Conservation (phyloP, 2,797 vertebrate genomes). For the Anguilla pacifica region DNA sequence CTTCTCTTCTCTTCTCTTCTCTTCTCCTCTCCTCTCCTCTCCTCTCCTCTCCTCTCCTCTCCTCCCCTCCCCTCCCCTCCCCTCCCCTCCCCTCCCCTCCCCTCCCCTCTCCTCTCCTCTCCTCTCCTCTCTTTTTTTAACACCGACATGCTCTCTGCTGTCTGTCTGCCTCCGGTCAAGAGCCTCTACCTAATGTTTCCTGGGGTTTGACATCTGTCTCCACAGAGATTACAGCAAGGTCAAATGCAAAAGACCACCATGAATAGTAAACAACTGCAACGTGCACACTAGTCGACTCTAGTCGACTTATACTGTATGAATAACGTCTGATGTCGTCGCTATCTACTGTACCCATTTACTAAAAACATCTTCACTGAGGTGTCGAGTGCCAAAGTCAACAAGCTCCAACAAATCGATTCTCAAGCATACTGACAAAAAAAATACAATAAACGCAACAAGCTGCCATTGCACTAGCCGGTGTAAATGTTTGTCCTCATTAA, state of each 20-base stretch:
- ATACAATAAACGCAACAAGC: neutral
- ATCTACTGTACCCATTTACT: neutral
- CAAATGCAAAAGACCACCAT: neutral
- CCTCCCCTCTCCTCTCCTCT: neutral
- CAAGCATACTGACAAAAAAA: neutral
- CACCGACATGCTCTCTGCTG: neutral
- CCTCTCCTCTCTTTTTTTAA: neutral
- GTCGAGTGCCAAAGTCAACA: conserved; percentile 5
- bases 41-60: neutral
- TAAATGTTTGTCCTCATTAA: neutral
- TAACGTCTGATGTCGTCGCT: neutral
- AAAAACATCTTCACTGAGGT: neutral
- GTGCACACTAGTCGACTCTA: neutral
- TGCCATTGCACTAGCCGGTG: neutral
- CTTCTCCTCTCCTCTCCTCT: no score
- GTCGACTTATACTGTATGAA: conserved; percentile 7
- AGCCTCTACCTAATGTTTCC: neutral
- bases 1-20: no score
- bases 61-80: no score
- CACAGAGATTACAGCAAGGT: conserved; percentile 3
- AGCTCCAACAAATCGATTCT: neutral
- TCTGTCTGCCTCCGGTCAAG: neutral
- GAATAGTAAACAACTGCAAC: neutral
- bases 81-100: no score
- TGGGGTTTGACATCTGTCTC: neutral